Evolutionary conservation across 2,113 vertebrate genomes (phyloP).

Genomic region (Nicator chloris): DNA sequence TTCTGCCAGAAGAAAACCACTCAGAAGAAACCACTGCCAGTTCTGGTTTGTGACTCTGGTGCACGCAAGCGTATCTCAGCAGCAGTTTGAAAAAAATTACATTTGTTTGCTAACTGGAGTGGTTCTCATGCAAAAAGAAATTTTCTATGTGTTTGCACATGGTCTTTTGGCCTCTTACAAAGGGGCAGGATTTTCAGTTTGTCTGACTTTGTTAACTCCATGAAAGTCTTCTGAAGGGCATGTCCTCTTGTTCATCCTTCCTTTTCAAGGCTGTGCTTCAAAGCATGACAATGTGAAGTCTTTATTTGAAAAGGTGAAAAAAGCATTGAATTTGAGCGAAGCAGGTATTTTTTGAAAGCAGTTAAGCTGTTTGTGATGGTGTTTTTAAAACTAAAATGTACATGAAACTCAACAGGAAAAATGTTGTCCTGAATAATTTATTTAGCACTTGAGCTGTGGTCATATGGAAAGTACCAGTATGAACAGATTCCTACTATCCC

Average conservation of each 20-base stretch:
- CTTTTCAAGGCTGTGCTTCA: neutral
- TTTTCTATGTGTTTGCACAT: neutral
- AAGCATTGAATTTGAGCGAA: neutral
- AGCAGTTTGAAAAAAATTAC: neutral
- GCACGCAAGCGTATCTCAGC: neutral
- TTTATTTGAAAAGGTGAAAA: neutral
- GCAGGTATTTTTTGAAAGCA: neutral
- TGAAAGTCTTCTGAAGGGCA: neutral
- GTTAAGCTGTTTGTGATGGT: neutral
- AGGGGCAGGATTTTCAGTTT: neutral
- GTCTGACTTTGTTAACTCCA: neutral
- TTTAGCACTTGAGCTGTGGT: neutral
- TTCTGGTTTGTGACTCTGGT: neutral
- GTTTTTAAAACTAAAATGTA: neutral
- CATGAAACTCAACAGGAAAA: neutral
- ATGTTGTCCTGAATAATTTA: neutral
- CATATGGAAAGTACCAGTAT: neutral
- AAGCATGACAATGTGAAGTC: neutral
- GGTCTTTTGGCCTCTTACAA: neutral
- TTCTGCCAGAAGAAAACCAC: neutral
- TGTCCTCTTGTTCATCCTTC: neutral
- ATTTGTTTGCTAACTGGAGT: neutral
- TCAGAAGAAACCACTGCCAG: neutral
- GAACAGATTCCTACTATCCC: neutral
- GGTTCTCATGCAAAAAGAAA: neutral